These are phyloP conservation scores for Catocala sponsa DNA, from an alignment of 2,888 invertebrate species.

Conservation along the genomic window DNA sequence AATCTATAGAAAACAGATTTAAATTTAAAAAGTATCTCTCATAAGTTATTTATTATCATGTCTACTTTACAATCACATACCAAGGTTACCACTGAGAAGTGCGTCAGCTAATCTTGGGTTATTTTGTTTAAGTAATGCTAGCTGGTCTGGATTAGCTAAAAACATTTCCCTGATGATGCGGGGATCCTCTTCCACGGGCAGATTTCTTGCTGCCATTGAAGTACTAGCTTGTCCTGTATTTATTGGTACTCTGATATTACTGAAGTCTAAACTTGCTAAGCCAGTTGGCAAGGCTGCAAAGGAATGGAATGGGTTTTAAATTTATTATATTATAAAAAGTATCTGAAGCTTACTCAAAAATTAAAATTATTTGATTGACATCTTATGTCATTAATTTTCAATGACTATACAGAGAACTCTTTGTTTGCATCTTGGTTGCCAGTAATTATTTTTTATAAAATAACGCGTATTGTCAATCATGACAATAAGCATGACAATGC, in stretches of 20 bases:
- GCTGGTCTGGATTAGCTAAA: slow-evolving; percentile 95
- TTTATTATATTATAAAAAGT: slow-evolving; percentile 40
- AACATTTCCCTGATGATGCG: slow-evolving; percentile 95
- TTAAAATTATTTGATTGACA: slow-evolving; percentile 33
- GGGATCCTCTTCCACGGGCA: slow-evolving; percentile 93
- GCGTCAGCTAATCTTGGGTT: slow-evolving; percentile 98
- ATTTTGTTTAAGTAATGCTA: slow-evolving; percentile 96
- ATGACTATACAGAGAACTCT: slow-evolving; percentile 24
- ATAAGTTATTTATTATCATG: background rate
- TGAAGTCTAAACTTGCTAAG: slow-evolving; percentile 93
- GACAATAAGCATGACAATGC: slow-evolving; percentile 76
- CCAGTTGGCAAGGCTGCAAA: slow-evolving; percentile 80
- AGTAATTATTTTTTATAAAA: slow-evolving; percentile 42
- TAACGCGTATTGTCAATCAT: slow-evolving; percentile 59
- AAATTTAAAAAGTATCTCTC: slow-evolving; percentile 34
- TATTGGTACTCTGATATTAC: slow-evolving; percentile 95
- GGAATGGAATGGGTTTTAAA: slow-evolving; percentile 53
- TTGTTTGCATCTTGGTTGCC: slow-evolving; percentile 40
- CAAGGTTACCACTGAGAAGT: slow-evolving; percentile 93
- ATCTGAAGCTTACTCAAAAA: slow-evolving; percentile 28
- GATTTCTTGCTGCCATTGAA: slow-evolving; percentile 72
- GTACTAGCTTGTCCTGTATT: slow-evolving; percentile 67
- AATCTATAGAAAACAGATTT: slow-evolving; percentile 86
- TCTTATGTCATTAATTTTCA: slow-evolving; percentile 36
- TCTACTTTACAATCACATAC: slow-evolving; percentile 70